Evolutionary conservation across 1,140 invertebrate species (phyloP).

Genomic region (Drosophila neocordata): DNA sequence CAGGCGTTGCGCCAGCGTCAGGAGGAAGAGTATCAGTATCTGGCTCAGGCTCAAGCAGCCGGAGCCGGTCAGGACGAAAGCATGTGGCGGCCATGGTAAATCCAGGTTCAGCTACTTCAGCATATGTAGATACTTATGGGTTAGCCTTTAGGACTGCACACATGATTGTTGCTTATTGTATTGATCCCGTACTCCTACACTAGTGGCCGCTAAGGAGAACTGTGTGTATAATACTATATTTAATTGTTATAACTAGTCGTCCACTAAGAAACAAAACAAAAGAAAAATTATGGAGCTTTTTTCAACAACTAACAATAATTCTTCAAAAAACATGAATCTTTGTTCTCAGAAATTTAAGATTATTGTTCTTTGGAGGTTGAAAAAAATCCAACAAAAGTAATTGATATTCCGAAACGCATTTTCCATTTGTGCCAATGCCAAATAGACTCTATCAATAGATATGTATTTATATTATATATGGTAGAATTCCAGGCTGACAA

Average conservation of each 20-base stretch:
- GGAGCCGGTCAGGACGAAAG: conserved; percentile 63
- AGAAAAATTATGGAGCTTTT: not conserved
- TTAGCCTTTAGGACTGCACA: not conserved
- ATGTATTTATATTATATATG: conserved; percentile 17
- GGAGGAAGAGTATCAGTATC: conserved; percentile 66
- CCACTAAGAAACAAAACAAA: conserved; percentile 18
- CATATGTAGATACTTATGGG: conserved; percentile 42
- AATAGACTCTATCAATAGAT: conserved; percentile 56
- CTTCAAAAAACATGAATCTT: not conserved
- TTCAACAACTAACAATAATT: not conserved
- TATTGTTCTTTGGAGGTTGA: conserved; percentile 34
- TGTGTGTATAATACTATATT: conserved; percentile 35
- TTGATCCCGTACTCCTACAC: not conserved
- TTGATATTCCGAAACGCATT: conserved; percentile 50
- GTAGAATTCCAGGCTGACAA: not conserved
- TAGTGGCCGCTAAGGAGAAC: not conserved
- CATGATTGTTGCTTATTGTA: conserved; percentile 15
- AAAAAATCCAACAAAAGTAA: conserved; percentile 21
- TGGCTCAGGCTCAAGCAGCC: conserved; percentile 51
- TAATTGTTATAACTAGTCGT: conserved; percentile 55
- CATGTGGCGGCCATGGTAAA: conserved; percentile 79
- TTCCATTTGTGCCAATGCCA: conserved; percentile 73
- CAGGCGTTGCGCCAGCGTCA: conserved; percentile 66
- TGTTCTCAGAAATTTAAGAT: not conserved
- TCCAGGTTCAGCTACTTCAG: not conserved